Evolutionary conservation across 1,140 invertebrate species (phyloP), one percentile per base, ranked within the genome.

Genomic region (Pogonus chalceus): DNA sequence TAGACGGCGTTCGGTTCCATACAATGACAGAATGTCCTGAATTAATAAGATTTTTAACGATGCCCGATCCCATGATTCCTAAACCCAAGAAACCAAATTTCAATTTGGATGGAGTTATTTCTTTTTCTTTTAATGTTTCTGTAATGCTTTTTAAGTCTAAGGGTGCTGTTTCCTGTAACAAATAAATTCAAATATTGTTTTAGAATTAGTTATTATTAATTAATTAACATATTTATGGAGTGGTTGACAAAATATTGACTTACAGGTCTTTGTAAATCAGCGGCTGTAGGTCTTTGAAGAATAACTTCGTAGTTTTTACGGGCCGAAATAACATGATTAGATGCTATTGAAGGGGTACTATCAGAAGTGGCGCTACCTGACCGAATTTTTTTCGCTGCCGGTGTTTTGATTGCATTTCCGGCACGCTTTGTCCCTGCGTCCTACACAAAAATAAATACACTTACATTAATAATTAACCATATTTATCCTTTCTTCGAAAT

Each of bases 21-120:
- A 97, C 83, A 59, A 89, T 83, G 10, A 97, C 90, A 65, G 87
- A 85, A 71, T 97, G 94, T 4, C 92, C 92, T 47, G 92, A 93
- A 67, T 91, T 90, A 58, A 97, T 81, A 18, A 98, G 76, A 70
- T 96, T 96, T 76, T 92, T 94, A 0, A 97, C 92, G 64, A 97
- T 92, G 18, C 91, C 90, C 39, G 87, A 85, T n/a, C 94, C 94
- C 88, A 98, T 97, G 61, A 92, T 93, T 35, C 94, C 93, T 7
- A 97, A 77, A 0, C 95, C 95, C 26, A 98, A 80, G 70, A 97
- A 97, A 12, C 95, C 95, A 67, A 97, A 95, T 63, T 85, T 92
- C 66, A 91, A 80, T 52, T 79, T 79, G 10, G 91, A 93, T 1
- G 92, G 85, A 52, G 82, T 80, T 55, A 96, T 92, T 56, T 92